Percentiles rank a stretch among this genome's conserved stretches.
phyloP scores from a whole-genome alignment of 2,888 invertebrate species.

The Acholoe squamosa region DNA sequence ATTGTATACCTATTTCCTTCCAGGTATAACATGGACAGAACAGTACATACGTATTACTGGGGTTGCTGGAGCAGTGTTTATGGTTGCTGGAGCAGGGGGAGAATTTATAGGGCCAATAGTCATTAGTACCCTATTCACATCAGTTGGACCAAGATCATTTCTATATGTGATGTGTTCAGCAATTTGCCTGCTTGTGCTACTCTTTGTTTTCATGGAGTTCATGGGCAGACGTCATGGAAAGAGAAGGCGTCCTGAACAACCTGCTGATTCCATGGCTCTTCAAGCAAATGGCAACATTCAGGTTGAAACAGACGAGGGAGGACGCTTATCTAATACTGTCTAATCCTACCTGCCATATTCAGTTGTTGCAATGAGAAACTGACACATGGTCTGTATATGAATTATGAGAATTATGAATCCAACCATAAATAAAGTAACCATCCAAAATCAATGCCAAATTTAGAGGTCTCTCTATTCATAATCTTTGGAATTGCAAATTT shows the following conservation, averaged over 20 bases:
- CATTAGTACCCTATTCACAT: conserved; percentile 27
- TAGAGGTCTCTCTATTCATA: no score
- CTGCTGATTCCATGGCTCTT: not conserved
- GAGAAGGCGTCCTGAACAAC: not conserved
- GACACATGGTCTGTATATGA: no score
- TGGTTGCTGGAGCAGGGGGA: conserved; percentile 41
- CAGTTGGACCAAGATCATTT: not conserved
- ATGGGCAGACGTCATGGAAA: not conserved
- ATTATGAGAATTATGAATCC: no score
- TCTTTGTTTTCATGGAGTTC: not conserved
- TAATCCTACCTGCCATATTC: no score
- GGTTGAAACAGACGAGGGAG: no score
- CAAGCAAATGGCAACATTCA: not conserved
- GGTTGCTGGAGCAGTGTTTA: conserved; percentile 18
- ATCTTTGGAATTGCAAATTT: no score
- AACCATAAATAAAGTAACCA: no score
- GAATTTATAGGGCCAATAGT: conserved; percentile 37
- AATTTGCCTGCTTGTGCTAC: not conserved
- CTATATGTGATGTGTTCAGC: conserved; percentile 21
- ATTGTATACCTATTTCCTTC: no score
- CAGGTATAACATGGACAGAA: conserved; percentile 43
- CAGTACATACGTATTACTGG: conserved; percentile 15
- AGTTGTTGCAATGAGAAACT: no score
- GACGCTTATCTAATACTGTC: no score
- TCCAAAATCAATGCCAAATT: no score